These are phyloP conservation scores for Drosophila busckii DNA, from an alignment of 1,140 invertebrate genomes.

Conservation along the genomic window DNA sequence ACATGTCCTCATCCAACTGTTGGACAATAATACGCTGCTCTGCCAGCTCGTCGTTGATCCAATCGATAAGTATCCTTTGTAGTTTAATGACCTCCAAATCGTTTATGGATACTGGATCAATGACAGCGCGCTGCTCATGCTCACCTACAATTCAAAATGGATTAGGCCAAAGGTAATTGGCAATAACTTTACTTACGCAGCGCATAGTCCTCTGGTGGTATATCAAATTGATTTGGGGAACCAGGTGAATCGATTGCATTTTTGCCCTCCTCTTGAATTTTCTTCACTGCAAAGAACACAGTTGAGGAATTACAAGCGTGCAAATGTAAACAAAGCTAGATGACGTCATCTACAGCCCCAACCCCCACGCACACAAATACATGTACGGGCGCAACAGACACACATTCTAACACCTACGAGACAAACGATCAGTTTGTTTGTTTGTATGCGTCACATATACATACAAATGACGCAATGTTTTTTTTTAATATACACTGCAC, in stretches of 20 bases:
- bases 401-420: slow-evolving; percentile 9
- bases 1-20: slow-evolving; percentile 97
- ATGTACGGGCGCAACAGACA: not conserved
- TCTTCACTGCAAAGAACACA: slow-evolving; percentile 86
- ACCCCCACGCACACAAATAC: not conserved
- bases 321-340: slow-evolving; percentile 30
- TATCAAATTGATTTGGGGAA: slow-evolving; percentile 89
- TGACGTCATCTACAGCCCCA: slow-evolving; percentile 42
- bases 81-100: slow-evolving; percentile 93
- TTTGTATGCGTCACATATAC: slow-evolving; percentile 61
- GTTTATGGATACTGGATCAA: slow-evolving; percentile 91
- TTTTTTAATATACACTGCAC: slow-evolving; percentile 33
- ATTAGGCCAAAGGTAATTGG: not conserved
- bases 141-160: slow-evolving; percentile 83
- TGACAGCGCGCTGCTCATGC: slow-evolving; percentile 97
- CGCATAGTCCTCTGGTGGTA: slow-evolving; percentile 95
- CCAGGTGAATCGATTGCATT: slow-evolving; percentile 97
- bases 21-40: slow-evolving; percentile 98
- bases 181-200: slow-evolving; percentile 83
- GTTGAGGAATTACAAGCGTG: not conserved
- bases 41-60: slow-evolving; percentile 99
- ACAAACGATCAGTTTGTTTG: slow-evolving; percentile 28
- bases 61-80: slow-evolving; percentile 94
- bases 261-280: slow-evolving; percentile 97
- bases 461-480: slow-evolving; percentile 65